Percentiles rank a stretch among this genome's conserved stretches.
Evolutionary conservation across 2,113 vertebrate genomes (phyloP).

Genomic region (Shinisaurus crocodilurus): DNA sequence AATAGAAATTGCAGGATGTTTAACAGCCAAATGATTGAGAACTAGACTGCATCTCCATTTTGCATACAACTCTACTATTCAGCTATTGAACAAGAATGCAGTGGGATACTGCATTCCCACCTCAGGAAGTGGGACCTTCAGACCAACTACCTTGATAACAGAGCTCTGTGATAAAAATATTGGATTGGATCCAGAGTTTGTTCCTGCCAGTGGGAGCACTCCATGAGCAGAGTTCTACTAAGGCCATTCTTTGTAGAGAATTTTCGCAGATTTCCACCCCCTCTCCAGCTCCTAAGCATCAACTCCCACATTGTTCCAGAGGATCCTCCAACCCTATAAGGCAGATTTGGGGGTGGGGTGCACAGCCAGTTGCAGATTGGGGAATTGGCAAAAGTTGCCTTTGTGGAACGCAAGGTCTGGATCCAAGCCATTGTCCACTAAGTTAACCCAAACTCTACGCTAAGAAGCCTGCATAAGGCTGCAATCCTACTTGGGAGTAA

Average conservation of each 20-base stretch:
- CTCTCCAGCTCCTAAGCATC: neutral
- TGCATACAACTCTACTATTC: neutral
- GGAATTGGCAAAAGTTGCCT: no score
- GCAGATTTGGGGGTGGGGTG: neutral
- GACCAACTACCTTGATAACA: neutral
- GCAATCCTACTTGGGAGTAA: neutral
- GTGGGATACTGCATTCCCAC: no score
- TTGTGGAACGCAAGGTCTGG: neutral
- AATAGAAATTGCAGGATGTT: neutral
- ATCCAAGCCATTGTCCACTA: neutral
- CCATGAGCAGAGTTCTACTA: neutral
- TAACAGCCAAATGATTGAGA: accelerated
- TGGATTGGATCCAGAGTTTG: neutral
- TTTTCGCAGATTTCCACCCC: no score
- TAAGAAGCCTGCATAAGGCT: neutral
- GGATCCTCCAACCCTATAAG: neutral
- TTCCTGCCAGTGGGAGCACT: neutral
- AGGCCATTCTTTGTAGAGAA: no score
- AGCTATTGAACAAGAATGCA: neutral
- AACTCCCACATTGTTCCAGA: neutral
- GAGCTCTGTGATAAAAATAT: neutral
- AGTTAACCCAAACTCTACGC: neutral
- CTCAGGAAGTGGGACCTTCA: no score
- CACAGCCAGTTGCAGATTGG: no score
- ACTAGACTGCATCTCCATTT: accelerated